A percentile compares a stretch with the other conserved stretches of the same genome.
These are phyloP conservation scores for Cebidichthys violaceus DNA, from an alignment of 2,113 vertebrate species.

Conservation along the genomic window DNA sequence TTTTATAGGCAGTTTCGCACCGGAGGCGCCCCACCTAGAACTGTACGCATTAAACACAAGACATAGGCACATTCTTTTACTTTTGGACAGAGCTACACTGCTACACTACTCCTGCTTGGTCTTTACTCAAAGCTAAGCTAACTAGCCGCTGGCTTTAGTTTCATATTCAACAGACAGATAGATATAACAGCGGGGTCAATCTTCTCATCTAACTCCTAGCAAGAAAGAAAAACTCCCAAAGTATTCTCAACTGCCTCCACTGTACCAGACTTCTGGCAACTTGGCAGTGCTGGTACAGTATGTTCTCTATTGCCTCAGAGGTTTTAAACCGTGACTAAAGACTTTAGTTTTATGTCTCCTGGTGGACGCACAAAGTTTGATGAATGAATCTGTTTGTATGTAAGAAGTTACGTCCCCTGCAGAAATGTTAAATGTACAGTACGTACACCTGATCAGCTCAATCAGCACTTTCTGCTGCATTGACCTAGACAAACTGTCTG, in stretches of 20 bases:
- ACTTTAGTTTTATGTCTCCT: conserved; percentile 11
- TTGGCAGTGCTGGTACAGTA: background rate
- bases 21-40: background rate
- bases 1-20: background rate
- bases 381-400: conserved; percentile 22
- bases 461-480: background rate
- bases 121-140: background rate
- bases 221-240: conserved; percentile 1
- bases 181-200: background rate
- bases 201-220: background rate
- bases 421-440: background rate
- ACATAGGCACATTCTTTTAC: background rate
- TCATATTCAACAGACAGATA: background rate
- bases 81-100: background rate
- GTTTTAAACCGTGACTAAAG: background rate
- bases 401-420: background rate
- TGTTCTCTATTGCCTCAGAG: background rate
- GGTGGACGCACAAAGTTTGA: background rate
- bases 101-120: background rate
- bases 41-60: background rate
- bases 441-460: background rate
- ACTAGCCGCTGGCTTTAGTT: background rate
- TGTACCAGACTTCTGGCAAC: background rate
- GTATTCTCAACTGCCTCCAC: background rate
- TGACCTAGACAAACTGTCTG: no score